Conservation (phyloP, 1,140 invertebrate genomes). For the Octopus bimaculoides region DNA sequence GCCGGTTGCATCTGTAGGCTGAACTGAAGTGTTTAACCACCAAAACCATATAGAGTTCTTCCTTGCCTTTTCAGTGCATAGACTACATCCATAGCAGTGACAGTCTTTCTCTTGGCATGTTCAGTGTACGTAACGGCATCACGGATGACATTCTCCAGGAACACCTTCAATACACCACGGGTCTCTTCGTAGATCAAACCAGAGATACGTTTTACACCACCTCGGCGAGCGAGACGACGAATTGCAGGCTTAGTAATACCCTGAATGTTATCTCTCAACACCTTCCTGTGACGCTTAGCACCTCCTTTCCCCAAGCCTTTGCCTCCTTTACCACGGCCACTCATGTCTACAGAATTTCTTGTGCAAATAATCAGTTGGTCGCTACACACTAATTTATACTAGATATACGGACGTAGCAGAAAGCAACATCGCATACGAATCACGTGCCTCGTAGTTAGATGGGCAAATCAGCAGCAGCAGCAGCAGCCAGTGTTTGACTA, state of each 20-base stretch:
- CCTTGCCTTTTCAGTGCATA: conserved; percentile 42
- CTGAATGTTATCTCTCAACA: conserved; percentile 72
- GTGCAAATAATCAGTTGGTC: no score
- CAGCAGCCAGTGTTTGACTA: no score
- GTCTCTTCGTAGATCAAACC: conserved; percentile 68
- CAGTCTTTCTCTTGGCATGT: conserved; percentile 79
- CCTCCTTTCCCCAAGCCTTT: conserved; percentile 44
- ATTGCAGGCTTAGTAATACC: conserved; percentile 72
- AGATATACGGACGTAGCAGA: no score
- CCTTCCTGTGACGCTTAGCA: conserved; percentile 51
- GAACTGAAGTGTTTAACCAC: neutral
- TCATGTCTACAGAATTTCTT: neutral
- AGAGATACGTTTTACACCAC: conserved; percentile 75
- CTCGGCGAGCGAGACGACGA: conserved; percentile 68
- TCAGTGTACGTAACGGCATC: conserved; percentile 83
- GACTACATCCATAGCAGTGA: conserved; percentile 84
- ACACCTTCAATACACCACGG: conserved; percentile 66
- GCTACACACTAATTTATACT: no score
- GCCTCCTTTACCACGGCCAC: neutral
- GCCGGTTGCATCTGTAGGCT: no score
- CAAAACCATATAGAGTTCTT: neutral
- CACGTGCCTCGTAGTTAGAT: no score
- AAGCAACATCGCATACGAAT: no score
- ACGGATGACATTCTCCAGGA: conserved; percentile 78
- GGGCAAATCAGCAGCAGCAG: no score